Base-by-base conservation (phyloP, 1,140 invertebrate genomes). In the Leptinotarsa lineolata region DNA sequence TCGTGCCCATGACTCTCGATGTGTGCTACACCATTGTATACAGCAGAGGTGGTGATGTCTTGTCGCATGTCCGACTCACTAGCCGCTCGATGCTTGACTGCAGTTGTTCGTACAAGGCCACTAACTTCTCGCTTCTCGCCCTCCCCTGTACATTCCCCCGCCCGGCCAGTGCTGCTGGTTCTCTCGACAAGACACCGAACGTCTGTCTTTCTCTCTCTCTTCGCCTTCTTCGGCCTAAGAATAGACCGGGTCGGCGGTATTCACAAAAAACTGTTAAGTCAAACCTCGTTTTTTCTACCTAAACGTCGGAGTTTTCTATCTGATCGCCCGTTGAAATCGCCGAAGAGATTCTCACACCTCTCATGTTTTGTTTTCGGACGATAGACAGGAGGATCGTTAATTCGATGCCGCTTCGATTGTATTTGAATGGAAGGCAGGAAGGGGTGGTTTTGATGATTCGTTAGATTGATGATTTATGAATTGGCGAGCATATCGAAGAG, bases 71-170 rank as follows among this genome's bases (percentile, higher is more conserved):
- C 81, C 77, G 76, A 74, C 73, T 76, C 77, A 74, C 61, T 72
- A 72, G 78, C 74, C 67, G 77, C 67, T 77, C 78, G 75, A 72
- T 75, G 80, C 78, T 80, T 80, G 79, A 83, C 81, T 82, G 80
- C 77, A 69, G 70, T 58, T 74, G 73, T 72, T 73, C 70, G 72
- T 76, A 82, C 81, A 82, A 82, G 81, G 81, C 79, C 82, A 83
- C 78, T 75, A 74, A 78, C 76, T 79, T 76, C 75, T 76, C 72
- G 65, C 68, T 78, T 69, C 74, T 70, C 54, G 46, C 73, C 70
- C 71, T 71, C 77, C 74, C 64, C 69, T 71, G 44, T 8, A 54
- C 59, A 18, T 63, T 21, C 63, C 61, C 61, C 70, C 68, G 39
- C 68, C n/a, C 48, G 48, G 15, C n/a, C 48, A 15, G 48, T 30